These are phyloP conservation scores for Panulirus ornatus DNA, from an alignment of 1,140 invertebrate species.

Conservation along the genomic window DNA sequence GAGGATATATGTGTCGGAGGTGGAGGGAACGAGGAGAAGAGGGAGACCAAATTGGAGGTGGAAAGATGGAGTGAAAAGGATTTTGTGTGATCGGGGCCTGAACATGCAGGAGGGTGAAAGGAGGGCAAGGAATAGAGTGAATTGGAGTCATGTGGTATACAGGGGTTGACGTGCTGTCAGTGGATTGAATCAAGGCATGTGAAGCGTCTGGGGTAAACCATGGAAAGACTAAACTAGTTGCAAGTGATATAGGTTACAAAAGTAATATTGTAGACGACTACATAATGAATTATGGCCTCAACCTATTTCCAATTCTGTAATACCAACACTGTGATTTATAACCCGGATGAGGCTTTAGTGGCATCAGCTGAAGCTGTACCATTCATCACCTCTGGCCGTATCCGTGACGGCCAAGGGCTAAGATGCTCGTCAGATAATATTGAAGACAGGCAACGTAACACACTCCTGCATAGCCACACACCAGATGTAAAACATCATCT, in stretches of 20 bases:
- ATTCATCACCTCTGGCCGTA: not conserved
- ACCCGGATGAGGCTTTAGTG: not conserved
- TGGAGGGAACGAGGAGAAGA: too few relatives aligned
- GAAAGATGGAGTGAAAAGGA: too few relatives aligned
- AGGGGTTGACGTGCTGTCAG: too few relatives aligned
- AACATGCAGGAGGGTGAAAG: too few relatives aligned
- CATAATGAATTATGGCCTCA: not conserved
- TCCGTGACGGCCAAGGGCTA: not conserved
- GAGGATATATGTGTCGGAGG: too few relatives aligned
- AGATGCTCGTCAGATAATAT: not conserved
- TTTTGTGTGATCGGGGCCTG: too few relatives aligned
- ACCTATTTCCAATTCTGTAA: not conserved
- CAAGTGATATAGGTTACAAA: not conserved
- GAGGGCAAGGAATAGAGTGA: too few relatives aligned
- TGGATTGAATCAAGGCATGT: too few relatives aligned
- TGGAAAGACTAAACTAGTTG: not conserved
- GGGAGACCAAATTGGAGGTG: too few relatives aligned
- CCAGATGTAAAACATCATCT: too few relatives aligned
- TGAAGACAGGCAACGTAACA: not conserved
- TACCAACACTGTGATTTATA: not conserved
- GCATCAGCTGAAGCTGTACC: not conserved
- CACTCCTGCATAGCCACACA: not conserved
- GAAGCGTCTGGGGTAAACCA: too few relatives aligned
- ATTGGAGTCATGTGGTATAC: too few relatives aligned
- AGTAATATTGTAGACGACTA: not conserved